Percentiles rank a stretch among this genome's conserved stretches.
phyloP scores from a whole-genome alignment of 2,113 vertebrate genomes.

The Pampusana beccarii region DNA sequence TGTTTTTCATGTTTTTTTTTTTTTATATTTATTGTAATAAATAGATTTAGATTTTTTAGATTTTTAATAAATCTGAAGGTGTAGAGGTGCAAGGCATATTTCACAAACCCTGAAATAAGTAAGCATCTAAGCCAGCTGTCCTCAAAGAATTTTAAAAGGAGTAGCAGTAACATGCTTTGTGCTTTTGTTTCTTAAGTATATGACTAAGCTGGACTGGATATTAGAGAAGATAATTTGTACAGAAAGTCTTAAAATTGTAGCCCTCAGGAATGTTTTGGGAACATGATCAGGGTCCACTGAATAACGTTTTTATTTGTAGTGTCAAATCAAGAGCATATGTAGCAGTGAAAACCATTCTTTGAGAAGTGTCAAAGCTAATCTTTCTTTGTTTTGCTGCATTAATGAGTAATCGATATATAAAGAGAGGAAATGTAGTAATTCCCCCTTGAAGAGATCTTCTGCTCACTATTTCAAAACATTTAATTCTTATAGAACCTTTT shows the following conservation, averaged over 20 bases:
- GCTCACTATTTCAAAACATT: neutral
- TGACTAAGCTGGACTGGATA: neutral
- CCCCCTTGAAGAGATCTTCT: slow-evolving; percentile 42
- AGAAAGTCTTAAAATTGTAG: neutral
- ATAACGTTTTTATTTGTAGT: slow-evolving; percentile 49
- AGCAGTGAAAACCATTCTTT: slow-evolving; percentile 63
- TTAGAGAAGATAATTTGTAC: neutral
- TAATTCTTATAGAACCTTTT: neutral
- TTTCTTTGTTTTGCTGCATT: slow-evolving; percentile 69
- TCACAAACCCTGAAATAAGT: neutral
- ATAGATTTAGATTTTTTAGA: neutral
- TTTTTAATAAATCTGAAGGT: neutral
- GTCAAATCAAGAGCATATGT: slow-evolving; percentile 56
- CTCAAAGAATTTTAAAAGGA: neutral
- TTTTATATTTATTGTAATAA: neutral
- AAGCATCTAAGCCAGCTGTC: neutral
- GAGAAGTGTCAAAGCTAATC: slow-evolving; percentile 61
- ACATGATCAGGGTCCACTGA: neutral
- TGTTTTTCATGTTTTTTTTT: neutral
- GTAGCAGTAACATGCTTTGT: neutral
- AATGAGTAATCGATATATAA: slow-evolving; percentile 68
- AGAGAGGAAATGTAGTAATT: slow-evolving; percentile 51
- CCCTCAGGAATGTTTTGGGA: slow-evolving; percentile 8
- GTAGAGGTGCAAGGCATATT: neutral
- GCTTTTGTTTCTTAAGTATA: neutral